These are phyloP conservation scores for Cotesia vestalis DNA, from an alignment of 1,140 invertebrate species.

Conservation along the genomic window DNA sequence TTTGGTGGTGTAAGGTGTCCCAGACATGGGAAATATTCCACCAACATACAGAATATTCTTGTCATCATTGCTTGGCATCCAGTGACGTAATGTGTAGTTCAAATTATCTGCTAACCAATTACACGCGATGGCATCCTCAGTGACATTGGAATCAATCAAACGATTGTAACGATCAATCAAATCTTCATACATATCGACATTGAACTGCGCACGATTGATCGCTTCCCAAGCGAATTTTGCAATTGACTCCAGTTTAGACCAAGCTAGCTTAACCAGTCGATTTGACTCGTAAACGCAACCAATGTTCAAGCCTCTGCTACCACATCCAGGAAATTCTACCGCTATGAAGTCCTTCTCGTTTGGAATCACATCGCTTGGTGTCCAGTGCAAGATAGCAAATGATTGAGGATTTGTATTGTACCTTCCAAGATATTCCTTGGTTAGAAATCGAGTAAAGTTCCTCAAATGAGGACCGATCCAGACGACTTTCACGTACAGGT, in stretches of 20 bases:
- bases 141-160: constrained; percentile 32
- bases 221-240: constrained; percentile 68
- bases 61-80: constrained; percentile 66
- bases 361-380: constrained; percentile 72
- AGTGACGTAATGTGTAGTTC: constrained; percentile 64
- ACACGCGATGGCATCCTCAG: constrained; percentile 71
- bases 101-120: constrained; percentile 72
- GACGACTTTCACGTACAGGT: constrained; percentile 69
- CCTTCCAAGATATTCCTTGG: constrained; percentile 48
- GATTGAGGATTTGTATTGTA: constrained; percentile 53
- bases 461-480: constrained; percentile 72
- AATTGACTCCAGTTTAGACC: constrained; percentile 66
- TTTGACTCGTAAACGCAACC: constrained; percentile 73
- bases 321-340: constrained; percentile 69
- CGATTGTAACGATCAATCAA: constrained; percentile 65
- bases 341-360: constrained; percentile 63
- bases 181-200: constrained; percentile 65
- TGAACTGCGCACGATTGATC: constrained; percentile 69
- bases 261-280: constrained; percentile 74
- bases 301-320: constrained; percentile 51
- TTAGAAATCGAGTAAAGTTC: constrained; percentile 62
- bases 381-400: constrained; percentile 74
- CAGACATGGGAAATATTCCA: constrained; percentile 80
- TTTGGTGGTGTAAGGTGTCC: constrained; percentile 68
- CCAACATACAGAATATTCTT: constrained; percentile 72